Evolutionary conservation across 2,113 vertebrate genomes (phyloP), one percentile per base, ranked within the genome.

Genomic region (Sterrhoptilus dennistouni): DNA sequence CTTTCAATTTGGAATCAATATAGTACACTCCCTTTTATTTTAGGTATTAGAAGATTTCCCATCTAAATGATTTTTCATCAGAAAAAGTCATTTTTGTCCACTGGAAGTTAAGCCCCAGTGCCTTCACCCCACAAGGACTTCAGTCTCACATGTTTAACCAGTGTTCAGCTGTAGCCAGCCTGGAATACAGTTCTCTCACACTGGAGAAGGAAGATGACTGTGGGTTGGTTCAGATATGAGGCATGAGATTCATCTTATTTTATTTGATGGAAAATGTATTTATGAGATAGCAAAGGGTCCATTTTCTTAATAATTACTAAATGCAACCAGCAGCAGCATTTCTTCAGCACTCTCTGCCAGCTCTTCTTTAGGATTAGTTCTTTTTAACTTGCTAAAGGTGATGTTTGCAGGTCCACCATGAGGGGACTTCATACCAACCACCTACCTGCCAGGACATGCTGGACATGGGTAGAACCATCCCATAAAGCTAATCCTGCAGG

Each of bases 21-120:
- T 21, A 31, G 14, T 56, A 21, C 6, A 10, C 6, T 82, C n/a
- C 8, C 11, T 21, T 17, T 49, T 47, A 42, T 88, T 88, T 57
- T 70, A 59, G 31, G 15, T 63, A 50, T 24, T 50, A 8, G 18
- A 57, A 61, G 22, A 42, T 54, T 79, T 92, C 70, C 22, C 31
- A 82, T 52, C n/a, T 75, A 65, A 65, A 68, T 33, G 0, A 45
- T 82, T 90, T 84, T 54, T 38, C 29, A 35, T 47, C 23, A 52
- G 44, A 10, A 80, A 56, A 68, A 64, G 23, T 25, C 0, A 12
- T 52, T 88, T 78, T 80, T 77, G 9, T n/a, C 36, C 25, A n/a
- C 20, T 31, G 40, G n/a, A 75, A 70, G 9, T 50, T 49, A 33
- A 74, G 12, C 17, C 14, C 29, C 0, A 0, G 40, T 38, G 35